phyloP scores from a whole-genome alignment of 2,113 vertebrate species.

The Elaphurus davidianus region DNA sequence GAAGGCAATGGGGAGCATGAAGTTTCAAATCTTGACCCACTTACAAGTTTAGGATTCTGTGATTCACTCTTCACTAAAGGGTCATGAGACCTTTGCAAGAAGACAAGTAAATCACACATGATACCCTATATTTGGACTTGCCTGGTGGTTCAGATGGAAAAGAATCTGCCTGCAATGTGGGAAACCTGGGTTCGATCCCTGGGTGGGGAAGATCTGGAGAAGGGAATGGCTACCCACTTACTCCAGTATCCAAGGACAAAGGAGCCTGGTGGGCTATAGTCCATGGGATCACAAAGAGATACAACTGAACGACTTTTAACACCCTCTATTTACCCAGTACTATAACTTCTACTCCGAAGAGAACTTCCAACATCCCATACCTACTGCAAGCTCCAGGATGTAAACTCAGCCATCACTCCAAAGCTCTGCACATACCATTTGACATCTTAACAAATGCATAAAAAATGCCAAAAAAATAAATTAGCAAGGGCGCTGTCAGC shows the following conservation, averaged over 20 bases:
- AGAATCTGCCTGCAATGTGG: not conserved
- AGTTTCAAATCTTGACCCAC: not conserved
- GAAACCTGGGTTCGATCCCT: not conserved
- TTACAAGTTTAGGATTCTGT: not conserved
- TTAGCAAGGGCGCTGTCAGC: slow-evolving; percentile 43
- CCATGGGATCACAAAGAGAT: not conserved
- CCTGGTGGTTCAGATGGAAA: not conserved
- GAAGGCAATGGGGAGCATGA: not conserved
- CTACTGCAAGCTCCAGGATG: not conserved
- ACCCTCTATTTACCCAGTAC: not conserved
- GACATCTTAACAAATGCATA: slow-evolving; percentile 65
- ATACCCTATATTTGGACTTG: not conserved
- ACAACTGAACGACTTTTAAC: not conserved
- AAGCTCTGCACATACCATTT: not conserved
- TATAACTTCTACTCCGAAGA: not conserved
- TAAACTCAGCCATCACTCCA: not conserved
- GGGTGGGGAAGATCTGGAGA: not conserved
- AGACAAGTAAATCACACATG: not conserved
- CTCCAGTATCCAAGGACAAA: not conserved
- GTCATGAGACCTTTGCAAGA: not conserved
- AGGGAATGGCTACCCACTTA: not conserved
- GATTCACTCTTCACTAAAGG: not conserved
- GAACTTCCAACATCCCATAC: not conserved
- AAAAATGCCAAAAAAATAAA: slow-evolving; percentile 62
- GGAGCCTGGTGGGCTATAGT: not conserved